phyloP scores from a whole-genome alignment of 2,113 vertebrate species.

The Serilophus lunatus region DNA sequence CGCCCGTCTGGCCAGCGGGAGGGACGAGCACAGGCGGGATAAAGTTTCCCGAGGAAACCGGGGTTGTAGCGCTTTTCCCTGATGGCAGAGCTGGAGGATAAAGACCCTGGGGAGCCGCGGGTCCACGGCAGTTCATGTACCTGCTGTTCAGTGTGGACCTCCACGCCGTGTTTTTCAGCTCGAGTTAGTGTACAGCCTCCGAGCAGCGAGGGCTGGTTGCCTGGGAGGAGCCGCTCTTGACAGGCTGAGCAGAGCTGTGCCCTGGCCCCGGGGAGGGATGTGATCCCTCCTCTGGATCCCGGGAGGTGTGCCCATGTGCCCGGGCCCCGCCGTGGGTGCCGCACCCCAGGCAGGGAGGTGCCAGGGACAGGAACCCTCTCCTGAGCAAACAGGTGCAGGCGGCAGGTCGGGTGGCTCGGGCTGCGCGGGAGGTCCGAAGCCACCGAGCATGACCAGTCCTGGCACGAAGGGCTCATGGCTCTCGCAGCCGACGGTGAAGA shows the following conservation, averaged over 20 bases:
- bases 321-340: not conserved
- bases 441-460: slow-evolving; percentile 37
- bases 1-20: not conserved
- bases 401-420: not conserved
- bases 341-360: not conserved
- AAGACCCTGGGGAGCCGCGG: not conserved
- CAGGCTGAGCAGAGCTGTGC: not conserved
- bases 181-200: not conserved
- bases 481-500: slow-evolving; percentile 90
- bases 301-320: not conserved
- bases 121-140: not conserved
- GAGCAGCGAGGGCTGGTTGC: not conserved
- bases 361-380: not conserved
- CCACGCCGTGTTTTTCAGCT: not conserved
- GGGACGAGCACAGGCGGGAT: not conserved
- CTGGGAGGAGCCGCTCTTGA: not conserved
- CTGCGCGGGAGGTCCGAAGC: not conserved
- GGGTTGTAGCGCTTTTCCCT: not conserved
- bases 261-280: not conserved
- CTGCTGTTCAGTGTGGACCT: not conserved
- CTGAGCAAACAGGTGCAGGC: not conserved
- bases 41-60: not conserved
- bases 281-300: not conserved
- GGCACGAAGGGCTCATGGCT: slow-evolving; percentile 77
- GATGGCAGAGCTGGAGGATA: not conserved